Conservation (phyloP, 1,140 invertebrate species). For the Drosophila lowei region DNA sequence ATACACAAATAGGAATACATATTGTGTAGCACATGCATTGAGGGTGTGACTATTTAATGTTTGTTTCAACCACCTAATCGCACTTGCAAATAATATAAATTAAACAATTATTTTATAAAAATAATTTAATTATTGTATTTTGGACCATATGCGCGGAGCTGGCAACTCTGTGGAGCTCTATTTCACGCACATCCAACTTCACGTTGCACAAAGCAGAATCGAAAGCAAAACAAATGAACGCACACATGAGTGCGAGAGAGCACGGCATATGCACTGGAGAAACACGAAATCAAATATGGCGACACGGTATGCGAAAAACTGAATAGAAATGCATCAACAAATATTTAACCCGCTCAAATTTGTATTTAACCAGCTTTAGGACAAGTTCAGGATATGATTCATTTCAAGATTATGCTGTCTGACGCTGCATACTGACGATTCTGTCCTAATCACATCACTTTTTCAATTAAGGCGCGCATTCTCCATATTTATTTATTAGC, state of each 20-base stretch:
- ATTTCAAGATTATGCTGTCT: neutral
- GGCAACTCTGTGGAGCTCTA: slow-evolving; percentile 54
- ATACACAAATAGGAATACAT: slow-evolving; percentile 21
- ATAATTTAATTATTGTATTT: slow-evolving; percentile 9
- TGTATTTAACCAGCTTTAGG: slow-evolving; percentile 7
- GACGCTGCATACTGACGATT: too few relatives aligned
- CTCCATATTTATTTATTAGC: slow-evolving; percentile 10
- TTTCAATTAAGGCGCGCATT: slow-evolving; percentile 60
- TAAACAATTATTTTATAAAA: slow-evolving; percentile 5
- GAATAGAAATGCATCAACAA: slow-evolving; percentile 41
- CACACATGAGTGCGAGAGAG: slow-evolving; percentile 50
- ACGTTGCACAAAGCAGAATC: slow-evolving; percentile 76
- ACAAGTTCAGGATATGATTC: neutral
- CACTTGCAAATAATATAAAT: slow-evolving; percentile 19
- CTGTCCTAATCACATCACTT: neutral
- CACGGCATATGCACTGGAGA: slow-evolving; percentile 41
- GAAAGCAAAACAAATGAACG: slow-evolving; percentile 75
- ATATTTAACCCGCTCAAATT: slow-evolving; percentile 19
- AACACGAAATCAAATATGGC: slow-evolving; percentile 75
- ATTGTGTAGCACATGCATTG: slow-evolving; percentile 2
- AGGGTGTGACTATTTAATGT: neutral
- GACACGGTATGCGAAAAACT: slow-evolving; percentile 62
- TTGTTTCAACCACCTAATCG: neutral
- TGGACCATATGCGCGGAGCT: slow-evolving; percentile 22
- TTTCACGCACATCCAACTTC: slow-evolving; percentile 69